A percentile compares a stretch with the other conserved stretches of the same genome.
Evolutionary conservation across 2,888 invertebrate species (phyloP).

Genomic region (Eupithecia subumbrata): DNA sequence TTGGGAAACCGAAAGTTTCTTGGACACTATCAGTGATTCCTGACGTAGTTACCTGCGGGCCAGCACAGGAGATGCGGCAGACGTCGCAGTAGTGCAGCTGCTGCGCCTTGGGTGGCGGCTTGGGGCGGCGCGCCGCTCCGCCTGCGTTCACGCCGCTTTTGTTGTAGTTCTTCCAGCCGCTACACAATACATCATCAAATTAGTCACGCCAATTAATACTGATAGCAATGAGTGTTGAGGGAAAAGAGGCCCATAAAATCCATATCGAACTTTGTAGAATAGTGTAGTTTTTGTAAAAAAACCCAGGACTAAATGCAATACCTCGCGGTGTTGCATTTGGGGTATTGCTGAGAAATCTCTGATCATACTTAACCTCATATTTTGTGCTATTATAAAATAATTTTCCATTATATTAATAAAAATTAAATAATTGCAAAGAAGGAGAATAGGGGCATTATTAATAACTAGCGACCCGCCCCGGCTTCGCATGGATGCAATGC

Average conservation of each 20-base stretch:
- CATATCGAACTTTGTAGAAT: background rate
- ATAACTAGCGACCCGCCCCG: too few species aligned
- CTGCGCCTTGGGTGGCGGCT: conserved; percentile 94
- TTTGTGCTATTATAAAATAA: background rate
- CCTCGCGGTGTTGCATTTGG: background rate
- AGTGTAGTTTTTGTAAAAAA: background rate
- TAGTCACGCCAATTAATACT: background rate
- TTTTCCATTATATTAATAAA: background rate
- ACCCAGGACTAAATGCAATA: too few species aligned
- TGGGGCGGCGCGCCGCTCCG: conserved; percentile 85
- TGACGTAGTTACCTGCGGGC: conserved; percentile 87
- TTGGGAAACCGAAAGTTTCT: background rate
- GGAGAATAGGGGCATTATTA: too few species aligned
- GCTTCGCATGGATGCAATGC: too few species aligned
- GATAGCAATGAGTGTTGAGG: background rate
- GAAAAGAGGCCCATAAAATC: background rate
- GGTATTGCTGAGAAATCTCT: background rate
- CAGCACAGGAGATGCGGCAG: conserved; percentile 99
- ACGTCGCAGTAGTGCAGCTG: conserved; percentile 99
- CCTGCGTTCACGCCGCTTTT: conserved; percentile 79
- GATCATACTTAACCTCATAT: background rate
- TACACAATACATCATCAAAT: conserved; percentile 31
- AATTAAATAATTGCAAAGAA: too few species aligned
- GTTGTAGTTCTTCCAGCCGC: conserved; percentile 79
- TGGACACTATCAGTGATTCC: background rate